Evolutionary conservation across 2,888 invertebrate species (phyloP), one percentile per base, ranked within the genome.

Genomic region (Acanthosepion pharaonis): DNA sequence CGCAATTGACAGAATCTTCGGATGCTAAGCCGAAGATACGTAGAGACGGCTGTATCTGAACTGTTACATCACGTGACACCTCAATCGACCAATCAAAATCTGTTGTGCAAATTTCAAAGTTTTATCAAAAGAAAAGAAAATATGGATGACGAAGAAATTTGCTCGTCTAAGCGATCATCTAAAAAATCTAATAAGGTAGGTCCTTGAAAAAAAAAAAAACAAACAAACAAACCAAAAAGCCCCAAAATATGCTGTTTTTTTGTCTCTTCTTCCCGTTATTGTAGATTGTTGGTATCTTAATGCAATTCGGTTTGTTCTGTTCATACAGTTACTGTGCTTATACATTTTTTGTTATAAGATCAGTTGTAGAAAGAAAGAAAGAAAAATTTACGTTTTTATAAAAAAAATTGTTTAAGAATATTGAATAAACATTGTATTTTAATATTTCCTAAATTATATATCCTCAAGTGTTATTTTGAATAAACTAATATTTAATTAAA

Each of bases 81-180:
- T 5, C 4, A 78, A 33, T 33, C n/a, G 23, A n/a, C 78, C 78
- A 78, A 33, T 78, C 11, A 78, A 9, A 78, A n/a, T 23, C 2
- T n/a, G n/a, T 78, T n/a, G 78, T 78, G 33, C n/a, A n/a, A 78
- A 78, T n/a, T 78, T 78, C n/a, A 78, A 78, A 78, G n/a, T 78
- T 78, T n/a, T 78, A 78, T 11, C n/a, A 8, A n/a, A 42, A 42
- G 3, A 42, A 3, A 42, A 42, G 2, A 42, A n/a, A 15, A 78
- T n/a, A n/a, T 78, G n/a, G n/a, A 78, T 1, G n/a, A n/a, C 5
- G 15, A 2, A 15, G 78, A 9, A n/a, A 18, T 11, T n/a, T 6
- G 9, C 9, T 5, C 18, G 9, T 23, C n/a, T n/a, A 15, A 42
- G 42, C 42, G n/a, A n/a, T 78, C 78, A 3, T 78, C 78, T 5